A percentile compares a stretch with the other conserved stretches of the same genome.
phyloP scores from a whole-genome alignment of 2,888 invertebrate species.

The Orthosia gothica region DNA sequence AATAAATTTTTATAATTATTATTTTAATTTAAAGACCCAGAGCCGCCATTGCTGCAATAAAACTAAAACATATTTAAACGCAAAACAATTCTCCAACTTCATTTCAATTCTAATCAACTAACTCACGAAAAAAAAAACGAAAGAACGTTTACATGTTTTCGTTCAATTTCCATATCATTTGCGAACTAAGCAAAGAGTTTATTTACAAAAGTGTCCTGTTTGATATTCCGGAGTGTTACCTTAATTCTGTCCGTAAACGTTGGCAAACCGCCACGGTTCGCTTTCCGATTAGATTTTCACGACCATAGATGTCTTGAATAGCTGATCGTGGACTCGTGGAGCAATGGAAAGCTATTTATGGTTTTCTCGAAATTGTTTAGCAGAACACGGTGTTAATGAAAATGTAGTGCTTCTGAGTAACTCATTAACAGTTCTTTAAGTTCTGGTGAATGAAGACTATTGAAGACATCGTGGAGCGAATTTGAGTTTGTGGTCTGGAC shows the following conservation, averaged over 20 bases:
- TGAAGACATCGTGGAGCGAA: background rate
- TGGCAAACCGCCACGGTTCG: constrained; percentile 59
- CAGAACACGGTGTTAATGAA: constrained; percentile 21
- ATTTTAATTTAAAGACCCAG: too few relatives aligned
- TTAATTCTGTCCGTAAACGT: constrained; percentile 56
- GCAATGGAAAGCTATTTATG: constrained; percentile 47
- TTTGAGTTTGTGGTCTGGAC: background rate
- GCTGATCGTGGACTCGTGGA: constrained; percentile 49
- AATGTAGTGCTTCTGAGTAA: constrained; percentile 2
- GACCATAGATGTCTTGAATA: constrained; percentile 58
- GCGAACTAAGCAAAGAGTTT: constrained; percentile 52
- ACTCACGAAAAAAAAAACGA: constrained; percentile 6
- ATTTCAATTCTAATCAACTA: constrained; percentile 32
- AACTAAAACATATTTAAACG: background rate
- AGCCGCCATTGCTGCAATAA: background rate
- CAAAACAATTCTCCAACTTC: background rate
- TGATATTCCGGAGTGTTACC: constrained; percentile 57
- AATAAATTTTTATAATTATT: too few relatives aligned
- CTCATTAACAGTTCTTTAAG: constrained; percentile 18
- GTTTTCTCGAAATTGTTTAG: constrained; percentile 29
- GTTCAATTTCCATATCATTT: constrained; percentile 49
- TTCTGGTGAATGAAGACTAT: background rate
- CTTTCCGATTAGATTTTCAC: constrained; percentile 65
- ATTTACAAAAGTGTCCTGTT: constrained; percentile 49
- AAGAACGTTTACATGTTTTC: constrained; percentile 26